Evolutionary conservation across 2,888 invertebrate species (phyloP), one percentile per base, ranked within the genome.

Genomic region (Phyto melanocephala): DNA sequence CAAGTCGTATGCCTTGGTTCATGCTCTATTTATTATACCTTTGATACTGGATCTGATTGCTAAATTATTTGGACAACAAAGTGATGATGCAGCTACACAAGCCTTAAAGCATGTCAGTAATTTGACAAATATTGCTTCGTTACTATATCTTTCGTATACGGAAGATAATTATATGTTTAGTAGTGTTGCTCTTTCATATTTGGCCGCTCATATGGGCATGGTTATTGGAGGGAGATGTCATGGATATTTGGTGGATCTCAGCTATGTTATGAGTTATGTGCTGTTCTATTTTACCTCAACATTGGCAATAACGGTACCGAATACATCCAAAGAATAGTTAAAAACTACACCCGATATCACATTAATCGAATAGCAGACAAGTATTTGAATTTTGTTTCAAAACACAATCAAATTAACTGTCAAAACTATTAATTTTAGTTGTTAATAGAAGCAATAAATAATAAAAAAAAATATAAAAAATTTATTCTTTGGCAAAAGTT

Each of bases 21-120:
- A 88, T 65, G 81, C 77, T 1, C 77, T 85, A 10, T 89, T 88
- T 24, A 13, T 89, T 15, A 84, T 88, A 45, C 89, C 89, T 0
- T 70, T 88, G 2, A 20, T 60, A 22, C 42, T 83, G 56, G 83
- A 83, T 63, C 35, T 83, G 11, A 45, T 80, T n/a, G 83, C 83
- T 0, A 83, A 80, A 60, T 50, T 83, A 8, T 80, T 83, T 63
- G 80, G 79, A 1, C 76, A 76, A 17, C 62, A 62, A 13, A 42
- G 17, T 2, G 83, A 83, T 35, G 83, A 83, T 50, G 50, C 17
- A 4, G 56, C 67, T 0, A 80, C 76, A 0, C 60, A 76, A 22
- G 50, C 22, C 0, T 1, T 83, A 15, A 83, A 83, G 15, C 60
- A 83, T 56, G 50, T 71, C 20, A 62, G 62, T 10, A 83, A 67